Evolutionary conservation across 1,140 invertebrate species (phyloP).

Genomic region (Brachionus rotundiformis): DNA sequence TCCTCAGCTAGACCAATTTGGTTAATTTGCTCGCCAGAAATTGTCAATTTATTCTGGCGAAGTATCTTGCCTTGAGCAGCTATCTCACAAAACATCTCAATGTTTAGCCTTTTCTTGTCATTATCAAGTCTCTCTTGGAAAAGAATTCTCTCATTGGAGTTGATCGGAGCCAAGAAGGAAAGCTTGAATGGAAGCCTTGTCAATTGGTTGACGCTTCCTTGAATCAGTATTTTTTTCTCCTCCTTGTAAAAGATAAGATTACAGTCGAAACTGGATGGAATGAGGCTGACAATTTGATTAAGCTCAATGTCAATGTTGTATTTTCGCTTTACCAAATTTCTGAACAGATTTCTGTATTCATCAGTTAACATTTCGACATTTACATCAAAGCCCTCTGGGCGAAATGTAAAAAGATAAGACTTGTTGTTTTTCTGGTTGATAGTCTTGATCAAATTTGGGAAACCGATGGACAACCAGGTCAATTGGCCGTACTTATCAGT

Average conservation of each 20-base stretch:
- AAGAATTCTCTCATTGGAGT: neutral
- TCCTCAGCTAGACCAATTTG: neutral
- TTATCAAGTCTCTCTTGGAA: neutral
- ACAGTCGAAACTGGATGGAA: neutral
- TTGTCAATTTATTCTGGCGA: neutral
- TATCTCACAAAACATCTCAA: neutral
- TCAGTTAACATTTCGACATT: neutral
- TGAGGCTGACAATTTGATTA: neutral
- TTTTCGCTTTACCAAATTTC: neutral
- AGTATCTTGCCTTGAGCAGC: neutral
- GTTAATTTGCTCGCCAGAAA: neutral
- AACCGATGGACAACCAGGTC: neutral
- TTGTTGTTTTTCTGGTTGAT: neutral
- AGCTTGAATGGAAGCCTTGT: neutral
- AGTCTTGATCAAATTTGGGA: neutral
- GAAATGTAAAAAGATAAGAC: too few relatives aligned
- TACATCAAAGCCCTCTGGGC: neutral
- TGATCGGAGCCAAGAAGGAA: neutral
- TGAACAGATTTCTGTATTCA: neutral
- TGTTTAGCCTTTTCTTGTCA: too few relatives aligned
- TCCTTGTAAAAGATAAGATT: neutral
- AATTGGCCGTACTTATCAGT: neutral
- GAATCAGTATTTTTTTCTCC: neutral
- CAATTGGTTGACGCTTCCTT: neutral
- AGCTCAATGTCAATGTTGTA: neutral